These are phyloP conservation scores for Lacerta bilineata DNA, from an alignment of 2,797 vertebrate species.

Conservation along the genomic window DNA sequence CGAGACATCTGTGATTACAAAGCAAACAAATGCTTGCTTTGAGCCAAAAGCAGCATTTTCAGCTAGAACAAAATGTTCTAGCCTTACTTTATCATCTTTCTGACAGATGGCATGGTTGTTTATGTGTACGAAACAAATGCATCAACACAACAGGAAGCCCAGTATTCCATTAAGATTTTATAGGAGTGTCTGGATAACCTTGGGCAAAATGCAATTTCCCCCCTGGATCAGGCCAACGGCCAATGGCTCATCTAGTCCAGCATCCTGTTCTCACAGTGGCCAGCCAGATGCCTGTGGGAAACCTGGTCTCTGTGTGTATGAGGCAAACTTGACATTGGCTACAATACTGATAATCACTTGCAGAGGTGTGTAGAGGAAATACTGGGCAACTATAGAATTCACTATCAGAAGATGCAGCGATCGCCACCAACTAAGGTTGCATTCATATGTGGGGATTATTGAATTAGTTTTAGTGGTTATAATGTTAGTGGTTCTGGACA, in stretches of 20 bases:
- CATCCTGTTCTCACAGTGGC: too few species aligned
- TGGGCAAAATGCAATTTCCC: neutral
- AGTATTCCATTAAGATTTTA: constrained; percentile 28
- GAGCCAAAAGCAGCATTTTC: constrained; percentile 57
- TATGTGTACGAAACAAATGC: constrained; percentile 31
- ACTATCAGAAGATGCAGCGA: neutral
- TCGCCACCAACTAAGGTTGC: neutral
- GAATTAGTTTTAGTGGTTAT: too few species aligned
- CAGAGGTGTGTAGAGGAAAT: neutral
- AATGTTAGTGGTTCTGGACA: too few species aligned
- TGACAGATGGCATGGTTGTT: constrained; percentile 53
- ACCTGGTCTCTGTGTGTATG: too few species aligned
- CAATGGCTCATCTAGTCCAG: too few species aligned
- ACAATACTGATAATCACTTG: neutral
- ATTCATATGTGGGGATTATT: neutral
- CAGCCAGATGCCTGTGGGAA: too few species aligned
- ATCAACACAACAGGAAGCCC: neutral
- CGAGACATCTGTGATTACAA: constrained; percentile 59
- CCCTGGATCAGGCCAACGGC: too few species aligned
- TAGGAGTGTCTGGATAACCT: neutral
- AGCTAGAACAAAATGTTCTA: constrained; percentile 47
- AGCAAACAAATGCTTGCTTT: constrained; percentile 54
- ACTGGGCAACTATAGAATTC: neutral
- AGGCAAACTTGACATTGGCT: neutral
- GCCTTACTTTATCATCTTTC: constrained; percentile 39